Base-by-base conservation (phyloP, 2,797 vertebrate genomes). In the Pangasius larnaudii region DNA sequence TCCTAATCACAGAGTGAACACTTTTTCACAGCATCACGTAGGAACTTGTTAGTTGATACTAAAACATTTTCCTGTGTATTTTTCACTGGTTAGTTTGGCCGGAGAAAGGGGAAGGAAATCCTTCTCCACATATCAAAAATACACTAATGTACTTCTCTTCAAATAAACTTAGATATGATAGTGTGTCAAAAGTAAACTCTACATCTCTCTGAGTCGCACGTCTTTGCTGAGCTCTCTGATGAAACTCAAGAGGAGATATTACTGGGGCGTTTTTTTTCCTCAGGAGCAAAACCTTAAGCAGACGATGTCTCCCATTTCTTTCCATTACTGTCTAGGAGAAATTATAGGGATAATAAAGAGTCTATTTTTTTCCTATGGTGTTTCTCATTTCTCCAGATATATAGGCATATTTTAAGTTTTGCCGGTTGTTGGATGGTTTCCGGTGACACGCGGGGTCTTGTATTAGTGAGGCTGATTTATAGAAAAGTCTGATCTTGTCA, bases 341-440 rank as follows among this genome's bases (percentile, higher is more conserved):
- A 30, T 56, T 78, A 56, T 19, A 56, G 49, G 22, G 75, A 56
- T 80, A 80, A 80, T 36, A 59, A 59, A 80, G 4, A 36, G 18
- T 11, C 1, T 59, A 5, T 78, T 19, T 79, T 79, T 53, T 7
- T 33, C 51, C 51, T 19, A 33, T 33, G n/a, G 24, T 56, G 19
- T 74, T 74, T 77, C 16, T 77, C 30, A 65, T 58, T 53, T 58
- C 5, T 33, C 27, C 53, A 74, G 53, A 24, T 49, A 27, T 49
- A 11, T 49, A 22, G 18, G 18, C 7, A 33, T 16, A 22, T 33
- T 72, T 71, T 18, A 24, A 36, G 11, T 36, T 71, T 49, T 72
- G 67, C n/a, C 19, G 4, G 39, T 27, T 49, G 69, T 63, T 69
- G 33, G 49, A 86, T 81, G 42, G 53, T 63, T 74, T 83, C 86